Evolutionary conservation across 2,797 vertebrate genomes (phyloP).

Genomic region (Emydoidea blandingii): DNA sequence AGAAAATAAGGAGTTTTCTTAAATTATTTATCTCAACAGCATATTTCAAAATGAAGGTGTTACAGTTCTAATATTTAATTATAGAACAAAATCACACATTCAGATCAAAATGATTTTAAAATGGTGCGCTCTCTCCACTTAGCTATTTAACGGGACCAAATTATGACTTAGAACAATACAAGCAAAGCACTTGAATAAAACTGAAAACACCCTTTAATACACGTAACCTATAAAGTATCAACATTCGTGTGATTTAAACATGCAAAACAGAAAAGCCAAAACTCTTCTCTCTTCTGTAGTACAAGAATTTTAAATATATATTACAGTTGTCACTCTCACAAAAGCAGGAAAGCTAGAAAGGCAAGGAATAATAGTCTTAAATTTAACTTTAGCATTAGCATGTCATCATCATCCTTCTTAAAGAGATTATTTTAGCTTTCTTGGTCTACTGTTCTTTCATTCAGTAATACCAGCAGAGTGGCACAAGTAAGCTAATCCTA

Average conservation of each 20-base stretch:
- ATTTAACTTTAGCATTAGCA: conserved; percentile 59
- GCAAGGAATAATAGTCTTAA: conserved; percentile 53
- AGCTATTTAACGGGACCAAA: accelerated
- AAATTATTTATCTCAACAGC: not conserved
- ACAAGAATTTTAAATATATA: not conserved
- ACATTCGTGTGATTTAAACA: not conserved
- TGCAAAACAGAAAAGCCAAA: not conserved
- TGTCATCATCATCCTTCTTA: conserved; percentile 63
- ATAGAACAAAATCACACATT: accelerated
- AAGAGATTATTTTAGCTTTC: conserved; percentile 47
- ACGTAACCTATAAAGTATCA: not conserved
- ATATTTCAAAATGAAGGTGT: not conserved
- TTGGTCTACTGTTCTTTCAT: conserved; percentile 46
- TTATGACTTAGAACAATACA: accelerated
- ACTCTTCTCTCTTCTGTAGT: accelerated
- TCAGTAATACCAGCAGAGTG: conserved; percentile 42
- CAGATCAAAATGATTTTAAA: accelerated
- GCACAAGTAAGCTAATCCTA: conserved; percentile 32
- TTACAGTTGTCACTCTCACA: conserved; percentile 11
- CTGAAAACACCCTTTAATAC: accelerated
- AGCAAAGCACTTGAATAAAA: not conserved
- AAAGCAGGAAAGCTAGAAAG: conserved; percentile 35
- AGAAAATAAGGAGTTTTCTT: not conserved
- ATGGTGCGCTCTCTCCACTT: not conserved
- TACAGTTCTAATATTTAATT: accelerated